These are phyloP conservation scores for Oreochromis aureus DNA, from an alignment of 2,113 vertebrate genomes.

Conservation along the genomic window DNA sequence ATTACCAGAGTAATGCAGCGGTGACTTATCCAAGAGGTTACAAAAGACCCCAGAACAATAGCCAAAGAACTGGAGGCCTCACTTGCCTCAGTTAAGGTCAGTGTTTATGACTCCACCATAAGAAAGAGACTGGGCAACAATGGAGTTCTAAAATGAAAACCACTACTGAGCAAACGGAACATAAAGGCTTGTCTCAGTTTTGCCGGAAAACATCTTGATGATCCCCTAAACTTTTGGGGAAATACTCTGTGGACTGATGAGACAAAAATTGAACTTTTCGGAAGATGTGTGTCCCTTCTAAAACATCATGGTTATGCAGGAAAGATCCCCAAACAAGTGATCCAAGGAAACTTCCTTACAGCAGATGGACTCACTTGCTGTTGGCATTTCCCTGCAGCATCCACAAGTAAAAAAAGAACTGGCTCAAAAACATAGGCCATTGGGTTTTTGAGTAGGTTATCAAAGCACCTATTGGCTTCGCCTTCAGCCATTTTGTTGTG, in stretches of 20 bases:
- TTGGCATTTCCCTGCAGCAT: too few species aligned
- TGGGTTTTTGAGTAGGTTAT: accelerated
- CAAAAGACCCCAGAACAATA: not conserved
- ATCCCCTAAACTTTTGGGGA: not conserved
- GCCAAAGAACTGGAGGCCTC: not conserved
- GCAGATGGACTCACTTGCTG: not conserved
- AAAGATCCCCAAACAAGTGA: not conserved
- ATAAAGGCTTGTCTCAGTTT: not conserved
- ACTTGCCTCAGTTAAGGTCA: accelerated
- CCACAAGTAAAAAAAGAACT: not conserved
- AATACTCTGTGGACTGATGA: not conserved
- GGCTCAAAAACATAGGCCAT: not conserved
- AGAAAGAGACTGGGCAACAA: not conserved
- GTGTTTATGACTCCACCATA: not conserved
- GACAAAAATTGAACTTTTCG: accelerated
- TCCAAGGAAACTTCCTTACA: not conserved
- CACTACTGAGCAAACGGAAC: not conserved
- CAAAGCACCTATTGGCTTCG: accelerated
- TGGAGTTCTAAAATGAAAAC: not conserved
- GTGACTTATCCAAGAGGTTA: not conserved
- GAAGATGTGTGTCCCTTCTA: not conserved
- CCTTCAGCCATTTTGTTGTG: not conserved
- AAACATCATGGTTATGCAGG: not conserved
- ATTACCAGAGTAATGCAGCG: not conserved
- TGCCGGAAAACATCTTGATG: not conserved